A percentile compares a stretch with the other conserved stretches of the same genome.
These are phyloP conservation scores for Lissonota sp. DNA, from an alignment of 2,888 invertebrate genomes.

Conservation along the genomic window DNA sequence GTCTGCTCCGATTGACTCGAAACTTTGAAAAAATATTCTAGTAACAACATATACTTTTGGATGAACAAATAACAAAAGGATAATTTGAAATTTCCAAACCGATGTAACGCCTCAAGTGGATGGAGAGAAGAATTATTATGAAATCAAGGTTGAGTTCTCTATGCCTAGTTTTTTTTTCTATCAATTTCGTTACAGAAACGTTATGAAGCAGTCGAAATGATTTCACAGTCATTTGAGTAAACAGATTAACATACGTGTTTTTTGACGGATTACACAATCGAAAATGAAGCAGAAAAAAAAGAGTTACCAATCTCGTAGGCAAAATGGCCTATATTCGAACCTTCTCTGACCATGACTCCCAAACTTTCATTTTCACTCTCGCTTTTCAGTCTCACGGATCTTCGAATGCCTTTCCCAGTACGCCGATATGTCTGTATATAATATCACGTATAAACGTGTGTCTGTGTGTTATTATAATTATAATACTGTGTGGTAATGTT, in stretches of 20 bases:
- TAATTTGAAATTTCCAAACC: no score
- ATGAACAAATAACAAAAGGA: no score
- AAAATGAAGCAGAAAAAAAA: not conserved
- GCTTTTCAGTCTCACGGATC: slow-evolving; percentile 34
- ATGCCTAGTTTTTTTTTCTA: slow-evolving; percentile 3
- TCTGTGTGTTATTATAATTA: no score
- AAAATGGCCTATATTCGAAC: slow-evolving; percentile 10
- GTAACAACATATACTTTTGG: no score
- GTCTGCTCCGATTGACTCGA: no score
- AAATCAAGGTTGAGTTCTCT: not conserved
- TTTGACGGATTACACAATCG: not conserved
- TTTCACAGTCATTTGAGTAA: not conserved
- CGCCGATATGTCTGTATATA: not conserved
- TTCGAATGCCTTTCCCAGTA: slow-evolving; percentile 8
- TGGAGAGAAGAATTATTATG: not conserved
- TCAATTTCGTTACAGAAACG: slow-evolving; percentile 6
- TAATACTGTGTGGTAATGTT: slow-evolving; percentile 17
- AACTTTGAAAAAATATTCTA: no score
- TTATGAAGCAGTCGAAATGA: not conserved
- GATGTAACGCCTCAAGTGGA: no score
- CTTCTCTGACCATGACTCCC: slow-evolving; percentile 36
- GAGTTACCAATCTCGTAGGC: slow-evolving; percentile 3
- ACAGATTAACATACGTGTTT: no score
- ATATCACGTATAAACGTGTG: no score
- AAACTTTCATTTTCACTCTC: slow-evolving; percentile 58